Conservation (phyloP, 1,140 invertebrate genomes). For the Pomacea maculata region DNA sequence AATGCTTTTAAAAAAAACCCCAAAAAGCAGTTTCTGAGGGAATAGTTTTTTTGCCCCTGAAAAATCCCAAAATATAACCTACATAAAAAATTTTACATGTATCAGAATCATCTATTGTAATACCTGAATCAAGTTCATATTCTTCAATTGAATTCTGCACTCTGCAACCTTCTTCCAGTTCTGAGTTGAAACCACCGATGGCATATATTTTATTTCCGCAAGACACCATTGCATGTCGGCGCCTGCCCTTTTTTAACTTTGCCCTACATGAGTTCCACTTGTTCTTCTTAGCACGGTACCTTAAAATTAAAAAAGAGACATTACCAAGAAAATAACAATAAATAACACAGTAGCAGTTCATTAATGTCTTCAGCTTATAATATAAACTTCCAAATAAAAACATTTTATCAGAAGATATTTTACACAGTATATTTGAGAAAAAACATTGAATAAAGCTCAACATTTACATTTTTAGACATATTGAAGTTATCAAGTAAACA, state of each 20-base stretch:
- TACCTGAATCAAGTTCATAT: constrained; percentile 48
- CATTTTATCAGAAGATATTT: too few species aligned
- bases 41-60: too few species aligned
- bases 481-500: too few species aligned
- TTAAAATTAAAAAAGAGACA: background rate
- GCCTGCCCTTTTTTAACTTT: constrained; percentile 48
- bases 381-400: too few species aligned
- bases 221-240: constrained; percentile 53
- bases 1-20: too few species aligned
- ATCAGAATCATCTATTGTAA: constrained; percentile 18
- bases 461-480: too few species aligned
- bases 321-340: background rate
- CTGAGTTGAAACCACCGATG: constrained; percentile 54
- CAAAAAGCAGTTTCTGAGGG: too few species aligned
- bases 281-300: constrained; percentile 51
- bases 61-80: too few species aligned
- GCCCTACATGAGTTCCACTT: constrained; percentile 49
- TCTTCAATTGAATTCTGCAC: constrained; percentile 52
- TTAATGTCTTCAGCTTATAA: too few species aligned
- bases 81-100: too few species aligned
- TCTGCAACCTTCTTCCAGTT: constrained; percentile 44
- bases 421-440: too few species aligned
- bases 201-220: constrained; percentile 49
- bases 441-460: too few species aligned
- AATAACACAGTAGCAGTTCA: background rate